Evolutionary conservation across 2,888 invertebrate species (phyloP).

Genomic region (Druceiella hillmani): DNA sequence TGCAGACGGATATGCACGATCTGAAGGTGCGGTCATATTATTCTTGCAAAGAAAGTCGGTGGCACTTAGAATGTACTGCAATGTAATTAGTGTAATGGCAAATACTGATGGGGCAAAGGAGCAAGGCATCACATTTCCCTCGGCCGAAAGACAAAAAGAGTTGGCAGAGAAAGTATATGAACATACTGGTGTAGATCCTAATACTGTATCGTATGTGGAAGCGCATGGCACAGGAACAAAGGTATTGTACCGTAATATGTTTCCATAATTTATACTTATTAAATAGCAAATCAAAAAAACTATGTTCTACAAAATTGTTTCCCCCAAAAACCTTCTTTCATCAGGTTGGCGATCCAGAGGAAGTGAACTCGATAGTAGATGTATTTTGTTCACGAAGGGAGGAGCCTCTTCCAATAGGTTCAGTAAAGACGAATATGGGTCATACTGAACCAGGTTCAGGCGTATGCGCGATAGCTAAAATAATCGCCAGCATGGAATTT

Average conservation of each 20-base stretch:
- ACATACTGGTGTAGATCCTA: slow-evolving; percentile 76
- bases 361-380: slow-evolving; percentile 90
- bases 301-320: too few species aligned
- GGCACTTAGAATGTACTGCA: slow-evolving; percentile 80
- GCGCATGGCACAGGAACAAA: slow-evolving; percentile 99
- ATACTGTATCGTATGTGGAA: slow-evolving; percentile 86
- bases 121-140: slow-evolving; percentile 84
- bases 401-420: slow-evolving; percentile 83
- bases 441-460: slow-evolving; percentile 95
- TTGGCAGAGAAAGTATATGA: slow-evolving; percentile 82
- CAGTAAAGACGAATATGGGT: slow-evolving; percentile 98
- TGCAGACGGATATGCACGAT: slow-evolving; percentile 88
- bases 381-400: slow-evolving; percentile 81
- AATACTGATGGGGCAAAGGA: slow-evolving; percentile 93
- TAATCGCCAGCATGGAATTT: slow-evolving; percentile 88
- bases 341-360: slow-evolving; percentile 95
- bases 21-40: slow-evolving; percentile 81
- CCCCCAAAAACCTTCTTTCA: too few species aligned
- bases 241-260: too few species aligned
- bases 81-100: slow-evolving; percentile 79
- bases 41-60: slow-evolving; percentile 72
- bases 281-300: too few species aligned
- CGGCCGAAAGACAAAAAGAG: slow-evolving; percentile 72
- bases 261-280: too few species aligned
- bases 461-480: slow-evolving; percentile 84